A percentile compares a stretch with the other conserved stretches of the same genome.
These are phyloP conservation scores for Tigriopus californicus DNA, from an alignment of 2,888 invertebrate genomes.

Conservation along the genomic window DNA sequence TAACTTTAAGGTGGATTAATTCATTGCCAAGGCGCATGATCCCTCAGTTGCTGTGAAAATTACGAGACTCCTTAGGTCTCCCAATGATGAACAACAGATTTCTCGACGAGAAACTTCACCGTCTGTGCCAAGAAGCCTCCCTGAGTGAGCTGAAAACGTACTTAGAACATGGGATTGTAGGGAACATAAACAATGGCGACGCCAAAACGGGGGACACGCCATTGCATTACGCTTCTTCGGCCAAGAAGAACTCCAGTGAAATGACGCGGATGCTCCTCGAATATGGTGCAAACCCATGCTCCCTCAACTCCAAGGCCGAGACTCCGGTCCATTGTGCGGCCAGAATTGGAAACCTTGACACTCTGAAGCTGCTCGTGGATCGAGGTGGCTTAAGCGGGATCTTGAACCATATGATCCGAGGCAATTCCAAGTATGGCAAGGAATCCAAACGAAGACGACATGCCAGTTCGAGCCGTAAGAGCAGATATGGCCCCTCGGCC, in stretches of 20 bases:
- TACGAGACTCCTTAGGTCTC: too few species aligned
- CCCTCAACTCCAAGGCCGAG: not conserved
- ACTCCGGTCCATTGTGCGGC: slow-evolving; percentile 3
- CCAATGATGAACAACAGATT: too few species aligned
- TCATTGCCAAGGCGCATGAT: too few species aligned
- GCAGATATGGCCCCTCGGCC: not conserved
- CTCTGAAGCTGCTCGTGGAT: not conserved
- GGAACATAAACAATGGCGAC: not conserved
- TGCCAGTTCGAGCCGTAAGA: not conserved
- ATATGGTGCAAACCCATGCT: not conserved
- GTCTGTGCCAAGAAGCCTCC: too few species aligned
- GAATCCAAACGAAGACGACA: not conserved
- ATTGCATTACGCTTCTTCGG: not conserved
- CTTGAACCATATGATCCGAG: not conserved
- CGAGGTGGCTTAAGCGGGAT: not conserved
- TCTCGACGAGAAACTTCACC: too few species aligned
- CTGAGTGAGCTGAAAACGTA: too few species aligned
- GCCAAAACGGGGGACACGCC: not conserved
- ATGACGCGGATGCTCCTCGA: slow-evolving; percentile 1
- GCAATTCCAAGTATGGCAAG: not conserved
- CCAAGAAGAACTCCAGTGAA: not conserved
- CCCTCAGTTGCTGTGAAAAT: too few species aligned
- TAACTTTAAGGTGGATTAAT: too few species aligned
- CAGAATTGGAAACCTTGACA: slow-evolving; percentile 1
- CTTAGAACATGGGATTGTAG: too few species aligned